Evolutionary conservation across 2,888 invertebrate species (phyloP).

Genomic region (Sclerodermus sp.): DNA sequence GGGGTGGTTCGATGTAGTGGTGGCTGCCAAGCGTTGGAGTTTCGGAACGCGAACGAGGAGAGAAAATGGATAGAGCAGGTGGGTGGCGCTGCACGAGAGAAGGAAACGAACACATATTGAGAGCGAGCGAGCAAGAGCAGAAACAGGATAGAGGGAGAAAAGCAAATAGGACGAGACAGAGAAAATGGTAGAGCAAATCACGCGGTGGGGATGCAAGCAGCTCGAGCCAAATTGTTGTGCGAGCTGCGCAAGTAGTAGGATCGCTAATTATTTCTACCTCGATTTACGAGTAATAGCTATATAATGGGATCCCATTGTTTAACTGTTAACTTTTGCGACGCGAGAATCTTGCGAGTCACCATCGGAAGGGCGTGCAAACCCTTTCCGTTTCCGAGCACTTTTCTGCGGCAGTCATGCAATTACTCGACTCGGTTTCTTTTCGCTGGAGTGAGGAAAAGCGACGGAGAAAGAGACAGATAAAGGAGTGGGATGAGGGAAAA

Average conservation of each 20-base stretch:
- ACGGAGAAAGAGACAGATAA: background rate
- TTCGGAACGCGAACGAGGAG: no score
- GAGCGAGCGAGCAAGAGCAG: slow-evolving; percentile 1
- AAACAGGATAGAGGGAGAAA: slow-evolving; percentile 8
- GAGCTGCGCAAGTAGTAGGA: slow-evolving; percentile 14
- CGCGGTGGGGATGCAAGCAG: no score
- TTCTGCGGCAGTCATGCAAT: slow-evolving; percentile 30
- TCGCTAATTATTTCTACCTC: slow-evolving; percentile 44
- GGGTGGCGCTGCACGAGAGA: background rate
- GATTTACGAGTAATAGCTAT: slow-evolving; percentile 41
- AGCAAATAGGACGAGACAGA: background rate
- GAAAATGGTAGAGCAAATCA: background rate
- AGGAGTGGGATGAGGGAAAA: no score
- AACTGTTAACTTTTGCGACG: slow-evolving; percentile 48
- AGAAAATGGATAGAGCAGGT: slow-evolving; percentile 4
- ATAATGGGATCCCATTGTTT: slow-evolving; percentile 46
- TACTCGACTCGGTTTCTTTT: slow-evolving; percentile 27
- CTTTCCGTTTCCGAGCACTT: background rate
- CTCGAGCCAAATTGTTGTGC: slow-evolving; percentile 18
- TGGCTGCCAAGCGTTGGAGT: no score
- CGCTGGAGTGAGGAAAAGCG: background rate
- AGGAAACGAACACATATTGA: background rate
- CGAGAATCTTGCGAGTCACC: slow-evolving; percentile 20
- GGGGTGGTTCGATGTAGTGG: background rate
- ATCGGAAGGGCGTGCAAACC: no score